Base-by-base conservation (phyloP, 2,888 invertebrate species). In the Tenthredo amoena region DNA sequence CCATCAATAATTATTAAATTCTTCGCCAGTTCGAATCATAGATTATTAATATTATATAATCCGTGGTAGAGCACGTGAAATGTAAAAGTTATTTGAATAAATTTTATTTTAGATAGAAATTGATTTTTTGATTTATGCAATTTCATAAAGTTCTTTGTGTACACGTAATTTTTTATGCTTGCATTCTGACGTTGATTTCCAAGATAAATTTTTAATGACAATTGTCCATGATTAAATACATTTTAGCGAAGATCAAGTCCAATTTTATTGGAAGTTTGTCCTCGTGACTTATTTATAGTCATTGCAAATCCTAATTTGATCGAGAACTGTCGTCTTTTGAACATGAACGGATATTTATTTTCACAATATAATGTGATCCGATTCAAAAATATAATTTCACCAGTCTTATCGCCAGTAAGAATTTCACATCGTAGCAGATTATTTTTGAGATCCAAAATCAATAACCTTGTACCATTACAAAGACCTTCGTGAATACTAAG, bases 381-480 rank as follows among this genome's bases (percentile, higher is more conserved):
- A 77, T 87, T 76, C 40, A 86, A 50, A 72, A 86, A 86, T 31
- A 86, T 71, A 18, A 87, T 86, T 15, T 86, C 85, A 31, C 86
- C 87, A 9, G 65, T 58, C 83, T 86, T 87, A 79, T 88, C 86
- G 40, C 87, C 87, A 2, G 86, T 86, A 34, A 88, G 79, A 83
- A 88, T 88, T 86, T 88, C 74, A 85, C 87, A 88, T 79, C 76
- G 55, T 7, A 89, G 58, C 62, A 87, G 15, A 84, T 87, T 86
- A 47, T 86, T 86, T 10, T 62, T 83, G 10, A 87, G 65, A 2
- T 88, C 86, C 37, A 88, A 71, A 34, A 88, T 62, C 81, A 86
- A 47, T 50, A 89, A 86, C 86, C 88, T 84, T 1, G 89, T 88
- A 71, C 88, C 88, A 86, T 88, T 88, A 50, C 87, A 88, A 26